These are phyloP conservation scores for Trissoscelio sp. DNA, from an alignment of 2,888 invertebrate genomes.

Conservation along the genomic window DNA sequence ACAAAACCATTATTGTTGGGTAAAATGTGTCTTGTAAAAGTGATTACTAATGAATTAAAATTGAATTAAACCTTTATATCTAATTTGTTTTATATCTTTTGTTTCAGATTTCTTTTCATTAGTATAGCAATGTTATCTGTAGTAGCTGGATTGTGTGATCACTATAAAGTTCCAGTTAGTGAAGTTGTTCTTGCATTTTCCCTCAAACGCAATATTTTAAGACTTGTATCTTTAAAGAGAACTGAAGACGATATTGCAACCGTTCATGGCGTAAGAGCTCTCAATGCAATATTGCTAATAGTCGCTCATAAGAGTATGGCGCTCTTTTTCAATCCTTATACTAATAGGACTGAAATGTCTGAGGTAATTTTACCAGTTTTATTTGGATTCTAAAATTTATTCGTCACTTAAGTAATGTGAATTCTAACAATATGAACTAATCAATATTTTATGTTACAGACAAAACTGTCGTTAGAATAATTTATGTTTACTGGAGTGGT, in stretches of 20 bases:
- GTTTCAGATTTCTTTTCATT: slow-evolving; percentile 83
- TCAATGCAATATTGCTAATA: slow-evolving; percentile 87
- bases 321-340: slow-evolving; percentile 87
- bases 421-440: too few relatives aligned
- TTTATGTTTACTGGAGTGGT: too few relatives aligned
- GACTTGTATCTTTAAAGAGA: slow-evolving; percentile 84
- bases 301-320: slow-evolving; percentile 90
- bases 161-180: slow-evolving; percentile 74
- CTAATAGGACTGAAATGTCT: slow-evolving; percentile 87
- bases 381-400: too few relatives aligned
- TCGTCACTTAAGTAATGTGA: too few relatives aligned
- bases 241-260: slow-evolving; percentile 86
- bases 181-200: slow-evolving; percentile 86
- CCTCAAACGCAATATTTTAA: slow-evolving; percentile 85
- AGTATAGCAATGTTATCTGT: slow-evolving; percentile 82
- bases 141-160: slow-evolving; percentile 81
- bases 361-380: slow-evolving; percentile 86
- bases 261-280: slow-evolving; percentile 87
- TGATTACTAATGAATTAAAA: too few relatives aligned
- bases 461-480: too few relatives aligned
- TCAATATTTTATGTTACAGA: too few relatives aligned
- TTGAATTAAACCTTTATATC: too few relatives aligned
- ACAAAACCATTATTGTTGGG: slow-evolving; percentile 84
- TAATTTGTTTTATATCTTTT: slow-evolving; percentile 9
- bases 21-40: too few relatives aligned